These are phyloP conservation scores for Netelia virgata DNA, from an alignment of 2,888 invertebrate species.

Conservation along the genomic window DNA sequence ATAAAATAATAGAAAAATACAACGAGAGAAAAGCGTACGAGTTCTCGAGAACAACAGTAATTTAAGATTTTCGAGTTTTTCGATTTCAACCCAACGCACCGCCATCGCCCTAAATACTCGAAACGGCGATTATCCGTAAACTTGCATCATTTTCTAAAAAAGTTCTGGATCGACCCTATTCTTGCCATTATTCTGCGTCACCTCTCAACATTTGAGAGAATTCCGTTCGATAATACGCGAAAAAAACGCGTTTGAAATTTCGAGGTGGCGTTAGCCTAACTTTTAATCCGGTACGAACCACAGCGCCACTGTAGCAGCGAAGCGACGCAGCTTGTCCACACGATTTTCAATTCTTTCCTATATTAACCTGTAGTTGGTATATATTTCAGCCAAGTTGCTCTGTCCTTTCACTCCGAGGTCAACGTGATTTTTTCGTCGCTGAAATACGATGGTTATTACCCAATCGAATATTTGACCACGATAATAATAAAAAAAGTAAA, in stretches of 20 bases:
- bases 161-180: not conserved
- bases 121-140: not conserved
- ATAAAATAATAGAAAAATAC: not conserved
- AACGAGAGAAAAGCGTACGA: not conserved
- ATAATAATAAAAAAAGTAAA: not conserved
- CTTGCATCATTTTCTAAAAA: not conserved
- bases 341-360: not conserved
- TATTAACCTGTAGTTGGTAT: no score
- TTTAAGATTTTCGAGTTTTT: not conserved
- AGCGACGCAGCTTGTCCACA: not conserved
- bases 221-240: not conserved
- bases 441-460: conserved; percentile 22
- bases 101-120: not conserved
- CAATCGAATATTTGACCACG: conserved; percentile 18
- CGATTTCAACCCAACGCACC: no score
- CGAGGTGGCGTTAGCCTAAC: not conserved
- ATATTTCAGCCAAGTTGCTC: conserved; percentile 1
- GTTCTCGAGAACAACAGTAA: not conserved
- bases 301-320: not conserved
- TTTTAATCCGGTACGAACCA: not conserved
- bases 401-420: conserved; percentile 44
- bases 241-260: not conserved
- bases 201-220: not conserved
- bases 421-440: conserved; percentile 30
- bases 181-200: not conserved